Conservation (phyloP, 2,888 invertebrate genomes). For the Digitonthophagus gazella region DNA sequence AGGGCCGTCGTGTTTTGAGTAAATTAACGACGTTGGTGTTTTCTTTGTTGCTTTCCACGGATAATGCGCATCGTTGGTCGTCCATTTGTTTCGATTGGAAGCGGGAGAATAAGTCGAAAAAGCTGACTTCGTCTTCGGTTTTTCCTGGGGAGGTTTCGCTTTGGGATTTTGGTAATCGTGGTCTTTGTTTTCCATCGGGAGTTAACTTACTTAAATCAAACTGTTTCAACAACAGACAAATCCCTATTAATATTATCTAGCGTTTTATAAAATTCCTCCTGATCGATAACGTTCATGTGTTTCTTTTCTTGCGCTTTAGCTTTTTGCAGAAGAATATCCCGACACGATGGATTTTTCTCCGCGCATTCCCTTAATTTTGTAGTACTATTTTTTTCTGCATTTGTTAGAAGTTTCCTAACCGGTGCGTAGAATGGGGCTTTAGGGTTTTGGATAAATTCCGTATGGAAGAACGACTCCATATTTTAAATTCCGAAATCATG, state of each 20-base stretch:
- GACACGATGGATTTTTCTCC: conserved; percentile 58
- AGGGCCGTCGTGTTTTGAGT: conserved; percentile 42
- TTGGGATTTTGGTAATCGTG: conserved; percentile 41
- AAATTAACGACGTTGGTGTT: conserved; percentile 45
- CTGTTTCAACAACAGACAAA: conserved; percentile 62
- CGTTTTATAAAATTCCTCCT: conserved; percentile 64
- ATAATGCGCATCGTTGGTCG: conserved; percentile 86
- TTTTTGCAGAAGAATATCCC: conserved; percentile 61
- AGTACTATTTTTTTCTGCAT: conserved; percentile 62
- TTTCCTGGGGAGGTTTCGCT: conserved; percentile 49
- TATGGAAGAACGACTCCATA: conserved; percentile 69
- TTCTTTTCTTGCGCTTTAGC: conserved; percentile 65
- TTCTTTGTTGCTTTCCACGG: conserved; percentile 49
- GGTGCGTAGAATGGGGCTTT: conserved; percentile 69
- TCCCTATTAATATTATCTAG: conserved; percentile 63
- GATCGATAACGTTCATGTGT: conserved; percentile 59
- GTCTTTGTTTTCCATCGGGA: conserved; percentile 27
- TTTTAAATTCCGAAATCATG: conserved; percentile 66
- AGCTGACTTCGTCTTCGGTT: conserved; percentile 79
- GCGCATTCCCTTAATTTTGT: conserved; percentile 60
- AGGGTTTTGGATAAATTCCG: conserved; percentile 63
- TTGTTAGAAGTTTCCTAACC: conserved; percentile 62
- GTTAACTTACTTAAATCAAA: too few relatives aligned
- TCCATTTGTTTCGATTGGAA: conserved; percentile 96
- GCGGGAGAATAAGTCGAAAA: conserved; percentile 88